A percentile compares a stretch with the other conserved stretches of the same genome.
These are phyloP conservation scores for Elaphurus davidianus DNA, from an alignment of 2,113 vertebrate species.

Conservation along the genomic window DNA sequence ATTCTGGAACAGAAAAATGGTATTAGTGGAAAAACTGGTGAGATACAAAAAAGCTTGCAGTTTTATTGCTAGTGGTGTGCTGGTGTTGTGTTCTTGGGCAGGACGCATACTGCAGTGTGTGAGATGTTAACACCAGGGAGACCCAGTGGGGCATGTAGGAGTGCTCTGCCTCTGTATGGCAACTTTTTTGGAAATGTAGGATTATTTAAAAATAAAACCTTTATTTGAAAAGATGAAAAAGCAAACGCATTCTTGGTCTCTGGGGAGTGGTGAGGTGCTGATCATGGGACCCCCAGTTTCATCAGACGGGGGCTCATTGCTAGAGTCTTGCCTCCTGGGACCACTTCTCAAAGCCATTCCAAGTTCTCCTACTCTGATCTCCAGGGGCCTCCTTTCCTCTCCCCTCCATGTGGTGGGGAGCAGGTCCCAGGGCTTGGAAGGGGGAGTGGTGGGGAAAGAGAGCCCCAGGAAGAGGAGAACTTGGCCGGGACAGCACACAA, in stretches of 20 bases:
- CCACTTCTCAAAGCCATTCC: background rate
- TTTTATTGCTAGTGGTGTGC: fast-evolving
- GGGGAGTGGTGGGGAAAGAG: background rate
- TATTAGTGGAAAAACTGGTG: background rate
- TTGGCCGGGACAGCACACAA: background rate
- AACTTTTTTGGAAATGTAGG: background rate
- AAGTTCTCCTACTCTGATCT: background rate
- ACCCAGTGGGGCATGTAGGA: background rate
- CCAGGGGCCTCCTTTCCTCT: background rate
- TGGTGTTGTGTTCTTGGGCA: background rate
- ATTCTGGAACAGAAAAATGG: background rate
- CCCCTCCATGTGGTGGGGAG: background rate
- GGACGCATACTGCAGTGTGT: fast-evolving
- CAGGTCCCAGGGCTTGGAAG: background rate
- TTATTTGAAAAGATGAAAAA: background rate
- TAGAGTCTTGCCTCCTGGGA: background rate
- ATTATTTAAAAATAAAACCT: background rate
- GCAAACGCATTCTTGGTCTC: background rate
- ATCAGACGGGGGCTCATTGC: background rate
- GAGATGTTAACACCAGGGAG: background rate
- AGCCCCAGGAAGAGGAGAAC: background rate
- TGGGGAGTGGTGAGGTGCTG: background rate
- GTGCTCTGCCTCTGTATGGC: background rate
- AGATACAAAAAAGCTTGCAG: too few species aligned
- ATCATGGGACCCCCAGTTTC: background rate